Evolutionary conservation across 1,140 invertebrate genomes (phyloP), one percentile per base, ranked within the genome.

Genomic region (Wiebesia pumilae): DNA sequence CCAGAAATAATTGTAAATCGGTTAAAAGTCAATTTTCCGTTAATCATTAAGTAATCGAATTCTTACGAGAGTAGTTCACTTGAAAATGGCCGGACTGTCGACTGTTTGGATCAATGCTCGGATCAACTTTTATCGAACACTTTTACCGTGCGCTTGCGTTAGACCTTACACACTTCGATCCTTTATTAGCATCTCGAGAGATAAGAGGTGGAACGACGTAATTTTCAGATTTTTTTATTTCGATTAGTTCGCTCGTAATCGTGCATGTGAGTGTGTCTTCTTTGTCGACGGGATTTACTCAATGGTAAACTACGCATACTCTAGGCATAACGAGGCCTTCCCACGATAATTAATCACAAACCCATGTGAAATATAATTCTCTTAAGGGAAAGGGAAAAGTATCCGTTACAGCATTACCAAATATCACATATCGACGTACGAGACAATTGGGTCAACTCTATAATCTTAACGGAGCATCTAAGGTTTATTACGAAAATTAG

Each of bases 151-250:
- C 6, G 35, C 19, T 73, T 40, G n/a, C 27, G 24, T 24, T 21
- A 40, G 35, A 24, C 3, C 24, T 24, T 43, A 43, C 14, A n/a
- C 21, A 75, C 43, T 75, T n/a, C 0, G 27, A 43, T 43, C 27
- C 27, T n/a, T 40, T 75, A 43, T 75, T 75, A 10, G n/a, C 40
- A 71, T 75, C 6, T 10, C 27, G 58, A 33, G 7, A 65, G 35
- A 65, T 81, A 0, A 65, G 35, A 67, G 3, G 38, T 24, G 9
- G 33, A 30, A 81, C n/a, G 51, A n/a, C 33, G 43, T 12, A n/a
- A 67, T 40, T n/a, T 82, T 82, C 47, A 82, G 80, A 16, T n/a
- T n/a, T n/a, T n/a, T n/a, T n/a, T n/a, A n/a, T n/a, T 82, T 67
- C 43, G 21, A 69, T 27, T 69, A 30, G n/a, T 21, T 69, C 33